A percentile compares a stretch with the other conserved stretches of the same genome.
Evolutionary conservation across 2,797 vertebrate species (phyloP).

Genomic region (Geotrypetes seraphini): DNA sequence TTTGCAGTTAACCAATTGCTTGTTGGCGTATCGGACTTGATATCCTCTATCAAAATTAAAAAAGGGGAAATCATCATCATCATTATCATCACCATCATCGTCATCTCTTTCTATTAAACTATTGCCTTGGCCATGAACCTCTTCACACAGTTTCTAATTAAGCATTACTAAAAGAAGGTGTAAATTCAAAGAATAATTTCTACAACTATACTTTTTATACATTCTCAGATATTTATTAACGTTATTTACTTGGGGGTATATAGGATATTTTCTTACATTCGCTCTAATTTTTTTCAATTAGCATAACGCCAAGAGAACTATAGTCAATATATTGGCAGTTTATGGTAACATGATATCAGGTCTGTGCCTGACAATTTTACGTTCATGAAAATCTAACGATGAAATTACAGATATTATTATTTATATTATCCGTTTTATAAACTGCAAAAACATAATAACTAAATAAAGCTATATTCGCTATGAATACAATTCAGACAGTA

Average conservation of each 20-base stretch:
- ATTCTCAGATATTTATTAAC: no score
- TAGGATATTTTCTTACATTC: no score
- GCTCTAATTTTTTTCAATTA: slow-evolving; percentile 25
- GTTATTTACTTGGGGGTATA: no score
- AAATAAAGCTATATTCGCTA: no score
- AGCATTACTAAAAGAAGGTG: slow-evolving; percentile 15
- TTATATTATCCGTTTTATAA: no score
- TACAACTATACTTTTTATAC: background rate
- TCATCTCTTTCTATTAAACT: slow-evolving; percentile 38
- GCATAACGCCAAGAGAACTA: slow-evolving; percentile 5
- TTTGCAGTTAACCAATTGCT: slow-evolving; percentile 98
- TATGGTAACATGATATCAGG: slow-evolving; percentile 13
- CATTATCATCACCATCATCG: no score
- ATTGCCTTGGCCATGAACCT: slow-evolving; percentile 66
- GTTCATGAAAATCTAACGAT: no score
- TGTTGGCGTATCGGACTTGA: slow-evolving; percentile 79
- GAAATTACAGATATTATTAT: no score
- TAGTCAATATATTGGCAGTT: slow-evolving; percentile 27
- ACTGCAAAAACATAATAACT: no score
- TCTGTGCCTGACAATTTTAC: no score
- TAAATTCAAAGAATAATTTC: background rate
- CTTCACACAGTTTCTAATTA: slow-evolving; percentile 37
- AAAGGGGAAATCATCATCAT: slow-evolving; percentile 37
- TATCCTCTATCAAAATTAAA: slow-evolving; percentile 76
- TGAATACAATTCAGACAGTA: no score